Evolutionary conservation across 2,888 invertebrate species (phyloP).

Genomic region (Mythimna albipuncta): DNA sequence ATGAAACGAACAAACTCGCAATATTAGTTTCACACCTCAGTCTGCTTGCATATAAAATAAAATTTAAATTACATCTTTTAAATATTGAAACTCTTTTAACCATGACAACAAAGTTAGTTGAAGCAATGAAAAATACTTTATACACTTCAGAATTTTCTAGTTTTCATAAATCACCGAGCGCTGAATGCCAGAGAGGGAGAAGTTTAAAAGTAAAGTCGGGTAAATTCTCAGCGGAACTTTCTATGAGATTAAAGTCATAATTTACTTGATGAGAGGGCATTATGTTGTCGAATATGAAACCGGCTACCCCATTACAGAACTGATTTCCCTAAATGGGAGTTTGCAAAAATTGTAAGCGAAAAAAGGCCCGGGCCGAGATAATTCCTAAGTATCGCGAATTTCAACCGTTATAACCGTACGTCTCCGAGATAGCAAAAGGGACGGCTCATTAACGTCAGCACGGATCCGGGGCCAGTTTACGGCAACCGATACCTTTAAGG

Average conservation of each 20-base stretch:
- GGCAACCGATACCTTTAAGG: conserved; percentile 87
- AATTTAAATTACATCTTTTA: conserved; percentile 42
- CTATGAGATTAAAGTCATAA: conserved; percentile 87
- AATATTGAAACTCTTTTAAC: conserved; percentile 75
- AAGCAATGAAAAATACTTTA: conserved; percentile 82
- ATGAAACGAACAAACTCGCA: conserved; percentile 25
- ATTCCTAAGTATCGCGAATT: conserved; percentile 80
- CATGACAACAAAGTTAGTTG: conserved; percentile 77
- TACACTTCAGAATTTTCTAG: conserved; percentile 82
- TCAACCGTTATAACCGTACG: conserved; percentile 82
- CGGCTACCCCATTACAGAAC: conserved; percentile 74
- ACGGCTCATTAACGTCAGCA: conserved; percentile 88
- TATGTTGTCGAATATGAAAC: conserved; percentile 83
- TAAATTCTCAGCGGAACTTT: conserved; percentile 84
- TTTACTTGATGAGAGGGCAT: conserved; percentile 85
- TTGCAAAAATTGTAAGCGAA: conserved; percentile 75
- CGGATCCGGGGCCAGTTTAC: conserved; percentile 84
- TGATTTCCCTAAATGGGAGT: conserved; percentile 78
- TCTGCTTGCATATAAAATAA: conserved; percentile 27
- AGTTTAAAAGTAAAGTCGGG: conserved; percentile 85
- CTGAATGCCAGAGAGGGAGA: conserved; percentile 81
- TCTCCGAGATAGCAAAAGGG: conserved; percentile 86
- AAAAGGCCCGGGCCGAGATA: conserved; percentile 75
- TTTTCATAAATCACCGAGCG: conserved; percentile 87
- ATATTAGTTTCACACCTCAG: conserved; percentile 34